Percentiles rank a stretch among this genome's conserved stretches.
Evolutionary conservation across 2,888 invertebrate species (phyloP).

Genomic region (Melanophora roralis): DNA sequence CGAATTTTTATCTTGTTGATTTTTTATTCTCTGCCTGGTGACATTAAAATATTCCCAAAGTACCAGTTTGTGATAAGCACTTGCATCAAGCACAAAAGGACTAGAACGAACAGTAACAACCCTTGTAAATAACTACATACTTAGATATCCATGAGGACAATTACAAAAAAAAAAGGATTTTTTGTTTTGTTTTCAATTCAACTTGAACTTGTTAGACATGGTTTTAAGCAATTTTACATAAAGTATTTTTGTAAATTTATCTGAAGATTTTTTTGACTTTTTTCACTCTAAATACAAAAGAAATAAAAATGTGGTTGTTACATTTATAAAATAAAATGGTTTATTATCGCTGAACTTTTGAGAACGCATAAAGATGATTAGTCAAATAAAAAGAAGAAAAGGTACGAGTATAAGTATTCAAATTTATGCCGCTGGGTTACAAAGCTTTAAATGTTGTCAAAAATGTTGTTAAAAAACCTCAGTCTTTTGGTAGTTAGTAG

Average conservation of each 20-base stretch:
- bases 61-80: constrained; percentile 55
- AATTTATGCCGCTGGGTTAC: not conserved
- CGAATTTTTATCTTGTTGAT: constrained; percentile 40
- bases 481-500: not conserved
- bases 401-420: constrained; percentile 33
- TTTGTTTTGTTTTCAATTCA: constrained; percentile 2
- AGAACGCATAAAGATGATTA: constrained; percentile 32
- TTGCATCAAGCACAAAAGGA: constrained; percentile 48
- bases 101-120: constrained; percentile 27
- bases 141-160: constrained; percentile 5
- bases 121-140: constrained; percentile 24
- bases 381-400: constrained; percentile 30
- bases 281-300: not conserved
- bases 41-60: constrained; percentile 60
- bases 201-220: constrained; percentile 59
- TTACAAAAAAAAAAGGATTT: constrained; percentile 22
- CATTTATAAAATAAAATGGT: constrained; percentile 35
- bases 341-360: constrained; percentile 30
- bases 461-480: constrained; percentile 6
- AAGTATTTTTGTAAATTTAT: constrained; percentile 22
- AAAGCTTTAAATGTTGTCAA: not conserved
- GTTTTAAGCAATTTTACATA: constrained; percentile 56
- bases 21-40: constrained; percentile 20
- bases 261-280: not conserved
- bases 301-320: not conserved